phyloP scores from a whole-genome alignment of 2,797 vertebrate species.

The Sebastes cheni region DNA sequence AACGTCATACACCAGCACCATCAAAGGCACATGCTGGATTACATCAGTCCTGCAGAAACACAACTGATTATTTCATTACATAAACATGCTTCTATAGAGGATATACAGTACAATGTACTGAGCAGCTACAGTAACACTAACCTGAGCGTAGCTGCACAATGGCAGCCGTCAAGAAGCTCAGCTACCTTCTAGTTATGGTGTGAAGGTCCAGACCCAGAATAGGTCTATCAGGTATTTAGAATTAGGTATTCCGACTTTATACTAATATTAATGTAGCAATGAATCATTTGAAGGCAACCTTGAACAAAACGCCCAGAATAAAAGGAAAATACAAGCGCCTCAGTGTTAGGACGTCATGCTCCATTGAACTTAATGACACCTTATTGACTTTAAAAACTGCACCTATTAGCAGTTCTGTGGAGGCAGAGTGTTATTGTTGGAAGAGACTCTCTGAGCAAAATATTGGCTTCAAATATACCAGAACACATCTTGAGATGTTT shows the following conservation, averaged over 20 bases:
- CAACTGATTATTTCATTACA: not conserved
- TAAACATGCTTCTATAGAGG: not conserved
- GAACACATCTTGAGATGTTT: too few relatives aligned
- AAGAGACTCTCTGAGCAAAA: constrained; percentile 13
- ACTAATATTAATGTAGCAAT: constrained; percentile 23
- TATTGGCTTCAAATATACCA: constrained; percentile 11
- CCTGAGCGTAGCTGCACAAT: not conserved
- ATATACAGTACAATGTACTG: not conserved
- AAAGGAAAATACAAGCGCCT: constrained; percentile 15
- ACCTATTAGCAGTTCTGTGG: constrained; percentile 27
- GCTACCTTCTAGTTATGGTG: not conserved
- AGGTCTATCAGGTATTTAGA: constrained; percentile 11
- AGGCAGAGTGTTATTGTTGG: constrained; percentile 36
- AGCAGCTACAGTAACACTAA: constrained; percentile 3
- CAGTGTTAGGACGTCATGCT: constrained; percentile 6
- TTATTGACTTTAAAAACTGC: constrained; percentile 31
- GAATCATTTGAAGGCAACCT: constrained; percentile 10
- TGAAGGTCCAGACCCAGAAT: not conserved
- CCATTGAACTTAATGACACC: constrained; percentile 25
- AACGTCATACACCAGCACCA: not conserved
- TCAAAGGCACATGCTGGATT: constrained; percentile 7
- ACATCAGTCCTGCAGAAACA: constrained; percentile 7
- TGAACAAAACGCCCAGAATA: constrained; percentile 19
- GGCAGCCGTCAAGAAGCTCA: not conserved
- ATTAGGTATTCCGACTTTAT: not conserved